Base-by-base conservation (phyloP, 2,113 vertebrate genomes). In the Syngnathus typhle region DNA sequence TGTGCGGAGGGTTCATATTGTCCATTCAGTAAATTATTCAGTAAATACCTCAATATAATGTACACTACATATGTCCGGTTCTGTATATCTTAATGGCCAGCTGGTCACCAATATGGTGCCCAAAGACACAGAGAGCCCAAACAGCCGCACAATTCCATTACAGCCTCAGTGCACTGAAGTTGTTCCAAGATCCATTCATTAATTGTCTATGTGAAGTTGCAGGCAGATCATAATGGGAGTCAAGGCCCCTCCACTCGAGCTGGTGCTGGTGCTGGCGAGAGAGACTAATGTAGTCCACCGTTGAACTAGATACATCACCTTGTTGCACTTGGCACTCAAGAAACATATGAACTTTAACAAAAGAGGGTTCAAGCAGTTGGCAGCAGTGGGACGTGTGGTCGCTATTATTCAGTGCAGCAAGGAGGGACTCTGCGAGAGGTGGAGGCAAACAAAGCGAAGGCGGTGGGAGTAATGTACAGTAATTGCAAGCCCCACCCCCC, bases 21-120 rank as follows among this genome's bases (percentile, higher is more conserved):
- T 84, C 82, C 82, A 83, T 87, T 86, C 85, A 81, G 89, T 91
- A 88, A 91, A 92, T 91, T 90, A 92, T 91, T 90, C 89, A 91
- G 88, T 85, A 88, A 90, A 91, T 87, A 88, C 88, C 83, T 85
- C 79, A 49, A 88, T 87, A 90, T 91, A 90, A 87, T 88, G 89
- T 90, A 90, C 84, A 88, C 87, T 90, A 90, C 91, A 91, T 89
- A 90, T 91, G 91, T 91, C 89, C 87, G 43, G 70, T 78, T 77
- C 87, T 81, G 86, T 86, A 81, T 80, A 78, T 80, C 86, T 89
- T 88, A 89, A 90, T 86, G 87, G 90, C 90, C 91, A 92, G 91
- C 91, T 92, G 91, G 89, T 90, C 90, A 90, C 86, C 90, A 92
- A 91, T 91, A 92, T 90, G 90, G 88, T 83, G 77, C 81, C 77